phyloP scores from a whole-genome alignment of 1,140 invertebrate species.

The Dufourea novaeangliae region DNA sequence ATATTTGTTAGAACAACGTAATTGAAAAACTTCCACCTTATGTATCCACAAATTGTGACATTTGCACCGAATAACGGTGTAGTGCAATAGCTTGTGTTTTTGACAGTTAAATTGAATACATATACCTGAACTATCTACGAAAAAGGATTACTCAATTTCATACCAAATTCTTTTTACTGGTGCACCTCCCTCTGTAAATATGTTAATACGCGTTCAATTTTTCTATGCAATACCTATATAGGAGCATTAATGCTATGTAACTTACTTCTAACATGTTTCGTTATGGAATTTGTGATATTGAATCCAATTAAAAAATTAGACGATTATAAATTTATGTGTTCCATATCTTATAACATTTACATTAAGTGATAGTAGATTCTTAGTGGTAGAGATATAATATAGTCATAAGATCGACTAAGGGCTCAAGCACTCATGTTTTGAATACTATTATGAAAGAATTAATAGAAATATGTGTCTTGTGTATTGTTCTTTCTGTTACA shows the following conservation, averaged over 20 bases:
- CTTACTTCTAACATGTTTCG: not conserved
- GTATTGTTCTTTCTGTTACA: no score
- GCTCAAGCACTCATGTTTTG: slow-evolving; percentile 63
- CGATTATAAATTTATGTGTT: not conserved
- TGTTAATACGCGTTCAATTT: not conserved
- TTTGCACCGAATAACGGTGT: slow-evolving; percentile 49
- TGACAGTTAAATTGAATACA: slow-evolving; percentile 69
- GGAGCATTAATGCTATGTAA: slow-evolving; percentile 92
- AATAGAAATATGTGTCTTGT: no score
- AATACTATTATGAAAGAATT: no score
- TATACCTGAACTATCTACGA: slow-evolving; percentile 18
- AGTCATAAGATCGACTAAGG: no score
- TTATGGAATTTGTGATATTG: not conserved
- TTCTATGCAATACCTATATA: slow-evolving; percentile 91
- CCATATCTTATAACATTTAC: slow-evolving; percentile 8
- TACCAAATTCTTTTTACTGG: not conserved
- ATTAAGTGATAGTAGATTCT: slow-evolving; percentile 46
- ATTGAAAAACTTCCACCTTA: not conserved
- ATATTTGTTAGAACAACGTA: not conserved
- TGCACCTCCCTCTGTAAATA: not conserved
- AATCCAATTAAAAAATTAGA: not conserved
- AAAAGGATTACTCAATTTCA: not conserved
- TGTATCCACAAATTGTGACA: not conserved
- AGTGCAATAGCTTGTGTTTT: slow-evolving; percentile 62
- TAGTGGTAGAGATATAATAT: no score